Evolutionary conservation across 2,797 vertebrate species (phyloP), one percentile per base, ranked within the genome.

Genomic region (Pseudochirops corinnae): DNA sequence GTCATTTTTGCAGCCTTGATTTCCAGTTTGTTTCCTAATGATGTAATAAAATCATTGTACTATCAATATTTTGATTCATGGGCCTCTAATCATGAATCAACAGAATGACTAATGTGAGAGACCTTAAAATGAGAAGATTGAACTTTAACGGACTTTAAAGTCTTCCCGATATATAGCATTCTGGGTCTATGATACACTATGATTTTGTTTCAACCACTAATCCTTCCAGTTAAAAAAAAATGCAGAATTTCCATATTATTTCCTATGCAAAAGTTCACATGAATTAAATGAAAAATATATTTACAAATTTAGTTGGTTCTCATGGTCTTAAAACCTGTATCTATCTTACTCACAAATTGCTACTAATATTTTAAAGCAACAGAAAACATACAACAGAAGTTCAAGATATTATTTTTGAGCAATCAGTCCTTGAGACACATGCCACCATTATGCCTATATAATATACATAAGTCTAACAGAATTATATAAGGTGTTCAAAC

Each of bases 1-100:
- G 39, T 90, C 9, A 55, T 94, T 95, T 96, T 91, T 90, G 9
- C 10, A 95, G 62, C 28, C 90, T 95, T 56, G 94, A 95, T n/a
- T 95, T 96, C 91, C 29, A 92, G 57, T 39, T 94, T 96, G 92
- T 91, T 94, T 93, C 10, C 26, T 92, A 94, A 97, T 46, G 94
- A 97, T 96, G 57, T 7, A 74, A 90, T 82, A n/a, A n/a, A 94
- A 52, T n/a, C 29, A 96, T 67, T 21, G n/a, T 39, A 5, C 56
- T 95, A 39, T 67, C 92, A 96, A 95, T 28, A 82, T 24, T 91
- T 95, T 93, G 87, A 96, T 67, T 96, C 62, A 94, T 39, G 7
- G 7, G 67, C 18, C n/a, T 82, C n/a, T 18, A 82, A 82, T 21
- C 16, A 82, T 82, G n/a, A 82, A 82, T 39, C 16, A 24, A 82